Evolutionary conservation across 2,113 vertebrate genomes (phyloP).

Genomic region (Paramisgurnus dabryanus): DNA sequence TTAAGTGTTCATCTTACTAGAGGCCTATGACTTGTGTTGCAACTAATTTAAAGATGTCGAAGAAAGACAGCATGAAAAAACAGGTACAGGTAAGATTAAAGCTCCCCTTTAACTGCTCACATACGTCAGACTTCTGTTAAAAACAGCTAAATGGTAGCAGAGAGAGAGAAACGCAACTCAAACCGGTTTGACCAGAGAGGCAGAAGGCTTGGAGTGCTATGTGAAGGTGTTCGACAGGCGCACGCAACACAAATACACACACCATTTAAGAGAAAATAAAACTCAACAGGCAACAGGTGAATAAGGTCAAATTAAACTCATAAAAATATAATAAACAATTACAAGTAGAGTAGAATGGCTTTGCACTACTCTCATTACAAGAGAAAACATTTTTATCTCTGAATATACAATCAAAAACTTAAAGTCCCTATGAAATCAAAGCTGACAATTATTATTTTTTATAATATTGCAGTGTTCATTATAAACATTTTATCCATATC

Average conservation of each 20-base stretch:
- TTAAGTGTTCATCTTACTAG: background rate
- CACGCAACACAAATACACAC: slow-evolving; percentile 35
- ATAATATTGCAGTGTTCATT: no score
- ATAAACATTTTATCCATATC: no score
- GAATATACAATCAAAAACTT: background rate
- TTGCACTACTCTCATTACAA: background rate
- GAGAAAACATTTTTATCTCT: background rate
- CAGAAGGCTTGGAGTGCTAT: slow-evolving; percentile 47
- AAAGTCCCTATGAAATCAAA: no score
- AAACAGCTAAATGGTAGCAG: slow-evolving; percentile 48
- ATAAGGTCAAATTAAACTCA: slow-evolving; percentile 1
- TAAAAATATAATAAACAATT: background rate
- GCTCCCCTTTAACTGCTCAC: slow-evolving; percentile 11
- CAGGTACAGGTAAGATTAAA: background rate
- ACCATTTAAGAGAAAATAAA: slow-evolving; percentile 46
- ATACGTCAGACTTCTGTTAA: slow-evolving; percentile 31
- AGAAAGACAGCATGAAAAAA: background rate
- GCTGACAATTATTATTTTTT: no score
- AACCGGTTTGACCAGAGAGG: slow-evolving; percentile 60
- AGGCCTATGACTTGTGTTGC: background rate
- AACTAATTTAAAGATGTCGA: background rate
- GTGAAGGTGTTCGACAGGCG: slow-evolving; percentile 50
- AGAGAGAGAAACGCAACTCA: slow-evolving; percentile 44
- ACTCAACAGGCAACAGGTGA: slow-evolving; percentile 17
- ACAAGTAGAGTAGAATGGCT: background rate